Evolutionary conservation across 2,888 invertebrate genomes (phyloP).

Genomic region (Synergus umbraculus): DNA sequence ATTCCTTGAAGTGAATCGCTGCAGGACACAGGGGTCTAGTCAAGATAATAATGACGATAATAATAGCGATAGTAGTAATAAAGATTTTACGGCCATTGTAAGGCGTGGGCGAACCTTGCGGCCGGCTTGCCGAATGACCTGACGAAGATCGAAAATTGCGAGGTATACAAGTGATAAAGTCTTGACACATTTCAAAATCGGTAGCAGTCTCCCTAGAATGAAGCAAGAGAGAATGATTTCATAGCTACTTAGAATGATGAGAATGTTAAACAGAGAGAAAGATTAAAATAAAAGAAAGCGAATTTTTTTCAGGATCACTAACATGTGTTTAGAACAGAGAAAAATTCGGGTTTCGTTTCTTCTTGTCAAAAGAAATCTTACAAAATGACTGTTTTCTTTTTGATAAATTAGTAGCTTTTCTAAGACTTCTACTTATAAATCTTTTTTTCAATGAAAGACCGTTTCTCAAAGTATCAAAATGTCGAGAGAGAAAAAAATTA

Average conservation of each 20-base stretch:
- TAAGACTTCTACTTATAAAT: neutral
- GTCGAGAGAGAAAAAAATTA: conserved; percentile 4
- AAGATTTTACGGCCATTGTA: conserved; percentile 60
- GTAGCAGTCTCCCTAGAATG: neutral
- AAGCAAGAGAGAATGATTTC: neutral
- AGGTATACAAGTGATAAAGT: neutral
- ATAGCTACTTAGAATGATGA: neutral
- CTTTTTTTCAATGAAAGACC: neutral
- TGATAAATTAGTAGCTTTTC: neutral
- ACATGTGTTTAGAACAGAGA: neutral
- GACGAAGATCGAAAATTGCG: neutral
- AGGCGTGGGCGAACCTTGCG: conserved; percentile 47
- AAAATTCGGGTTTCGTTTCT: neutral
- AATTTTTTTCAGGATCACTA: neutral
- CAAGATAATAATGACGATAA: conserved; percentile 61
- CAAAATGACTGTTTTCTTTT: neutral
- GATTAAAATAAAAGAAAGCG: neutral
- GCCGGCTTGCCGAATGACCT: conserved; percentile 23
- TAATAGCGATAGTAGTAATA: conserved; percentile 65
- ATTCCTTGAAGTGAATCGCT: conserved; percentile 24
- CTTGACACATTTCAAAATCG: neutral
- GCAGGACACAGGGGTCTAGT: conserved; percentile 50
- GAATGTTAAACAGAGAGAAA: neutral
- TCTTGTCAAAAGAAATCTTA: neutral
- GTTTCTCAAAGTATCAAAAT: neutral